Base-by-base conservation (phyloP, 2,113 vertebrate species). In the Antigone vipio region DNA sequence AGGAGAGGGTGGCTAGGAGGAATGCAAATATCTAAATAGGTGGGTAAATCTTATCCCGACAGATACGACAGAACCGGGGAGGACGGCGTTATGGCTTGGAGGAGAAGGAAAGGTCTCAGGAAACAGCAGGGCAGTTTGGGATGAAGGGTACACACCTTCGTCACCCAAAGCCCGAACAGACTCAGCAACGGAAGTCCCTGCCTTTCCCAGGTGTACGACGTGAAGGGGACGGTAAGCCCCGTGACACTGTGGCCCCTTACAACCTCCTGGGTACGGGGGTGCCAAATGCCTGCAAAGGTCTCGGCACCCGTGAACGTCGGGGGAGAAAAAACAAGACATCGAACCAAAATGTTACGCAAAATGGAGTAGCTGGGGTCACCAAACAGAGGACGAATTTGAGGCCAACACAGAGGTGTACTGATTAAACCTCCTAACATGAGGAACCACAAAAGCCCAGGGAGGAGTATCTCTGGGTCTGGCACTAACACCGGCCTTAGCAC, bases 271-370 rank as follows among this genome's bases (percentile, higher is more conserved):
- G 35, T 17, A 45, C 83, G 0, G 4, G 30, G 60, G 47, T n/a
- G 40, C 40, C 58, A 35, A 50, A 15, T 0, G 3, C 5, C 0
- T 9, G 15, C 17, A 19, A 49, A 90, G 62, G 30, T 47, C 49
- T 73, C 52, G 2, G 35, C 17, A 12, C 8, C 29, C 81, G 55
- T 1, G 0, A 4, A 6, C 0, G 0, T 9, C 27, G 32, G 7
- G 40, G 11, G n/a, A 40, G 23, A 38, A 50, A 72, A 18, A 2
- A 71, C 18, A 29, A 75, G 79, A 9, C 15, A 35, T 5, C 0
- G 21, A 53, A 53, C 23, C 86, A 67, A 38, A 53, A 11, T 2
- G 8, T 32, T 45, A 12, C 6, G 26, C 13, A 38, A 58, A 30
- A 26, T 2, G 35, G 47, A 24, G 52, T 14, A 30, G 24, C 50